Percentiles rank a stretch among this genome's conserved stretches.
Evolutionary conservation across 1,140 invertebrate genomes (phyloP).

Genomic region (Meloidogyne chitwoodi): DNA sequence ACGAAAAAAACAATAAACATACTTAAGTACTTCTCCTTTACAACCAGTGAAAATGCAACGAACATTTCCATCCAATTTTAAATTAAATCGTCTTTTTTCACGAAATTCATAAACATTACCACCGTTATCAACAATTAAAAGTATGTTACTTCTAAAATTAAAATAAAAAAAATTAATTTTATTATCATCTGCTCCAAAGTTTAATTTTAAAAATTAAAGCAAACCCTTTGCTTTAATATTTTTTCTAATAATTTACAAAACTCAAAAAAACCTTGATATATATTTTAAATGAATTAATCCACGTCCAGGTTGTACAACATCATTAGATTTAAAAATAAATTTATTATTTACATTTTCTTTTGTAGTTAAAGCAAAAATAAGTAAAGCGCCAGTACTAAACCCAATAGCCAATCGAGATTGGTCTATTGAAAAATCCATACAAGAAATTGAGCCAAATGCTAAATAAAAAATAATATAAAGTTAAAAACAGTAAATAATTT

Average conservation of each 20-base stretch:
- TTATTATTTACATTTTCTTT: slow-evolving; percentile 25
- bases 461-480: not conserved
- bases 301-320: slow-evolving; percentile 43
- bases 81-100: slow-evolving; percentile 68
- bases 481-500: no score
- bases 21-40: slow-evolving; percentile 81
- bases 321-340: slow-evolving; percentile 21
- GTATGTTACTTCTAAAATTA: slow-evolving; percentile 59
- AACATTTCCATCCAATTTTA: slow-evolving; percentile 10
- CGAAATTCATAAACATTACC: slow-evolving; percentile 93
- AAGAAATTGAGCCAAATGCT: slow-evolving; percentile 41
- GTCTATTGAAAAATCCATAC: slow-evolving; percentile 30
- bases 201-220: not conserved
- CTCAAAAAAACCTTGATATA: slow-evolving; percentile 21
- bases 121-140: slow-evolving; percentile 86
- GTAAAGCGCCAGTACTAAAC: slow-evolving; percentile 25
- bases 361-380: slow-evolving; percentile 23
- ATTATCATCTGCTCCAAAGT: slow-evolving; percentile 8
- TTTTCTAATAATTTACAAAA: not conserved
- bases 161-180: slow-evolving; percentile 15
- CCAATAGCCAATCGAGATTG: slow-evolving; percentile 26
- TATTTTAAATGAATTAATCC: slow-evolving; percentile 46
- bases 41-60: slow-evolving; percentile 67
- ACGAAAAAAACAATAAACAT: slow-evolving; percentile 71
- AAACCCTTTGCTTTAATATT: no score